A percentile compares a stretch with the other conserved stretches of the same genome.
These are phyloP conservation scores for Gallinago media DNA, from an alignment of 2,113 vertebrate genomes.

Conservation along the genomic window DNA sequence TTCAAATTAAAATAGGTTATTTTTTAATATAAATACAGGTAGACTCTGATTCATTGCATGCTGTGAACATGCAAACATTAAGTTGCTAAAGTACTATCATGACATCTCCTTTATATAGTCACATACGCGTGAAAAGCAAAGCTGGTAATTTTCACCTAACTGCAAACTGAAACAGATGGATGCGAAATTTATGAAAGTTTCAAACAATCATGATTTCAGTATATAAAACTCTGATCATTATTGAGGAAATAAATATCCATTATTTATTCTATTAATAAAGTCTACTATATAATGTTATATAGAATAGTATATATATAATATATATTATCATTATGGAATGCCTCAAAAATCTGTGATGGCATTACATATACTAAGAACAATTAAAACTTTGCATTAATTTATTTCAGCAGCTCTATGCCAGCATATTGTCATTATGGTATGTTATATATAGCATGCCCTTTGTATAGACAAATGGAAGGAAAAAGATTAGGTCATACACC, in stretches of 20 bases:
- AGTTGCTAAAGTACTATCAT: neutral
- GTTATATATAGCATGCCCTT: neutral
- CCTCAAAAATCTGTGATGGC: neutral
- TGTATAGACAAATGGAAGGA: neutral
- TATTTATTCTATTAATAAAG: neutral
- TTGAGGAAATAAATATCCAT: neutral
- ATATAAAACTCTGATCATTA: neutral
- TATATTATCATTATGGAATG: neutral
- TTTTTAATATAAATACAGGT: neutral
- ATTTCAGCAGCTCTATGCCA: neutral
- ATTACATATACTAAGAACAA: neutral
- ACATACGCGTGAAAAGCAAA: neutral
- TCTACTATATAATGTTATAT: neutral
- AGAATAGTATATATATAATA: neutral
- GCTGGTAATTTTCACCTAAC: neutral
- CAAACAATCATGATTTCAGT: neutral
- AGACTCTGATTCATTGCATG: neutral
- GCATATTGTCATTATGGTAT: neutral
- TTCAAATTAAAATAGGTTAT: neutral
- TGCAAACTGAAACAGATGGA: neutral
- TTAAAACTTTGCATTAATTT: neutral
- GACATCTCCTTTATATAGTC: neutral
- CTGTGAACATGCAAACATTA: neutral
- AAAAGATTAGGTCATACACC: neutral
- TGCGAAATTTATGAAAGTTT: neutral